These are phyloP conservation scores for Agrotis exclamationis DNA, from an alignment of 2,888 invertebrate species.

Conservation along the genomic window DNA sequence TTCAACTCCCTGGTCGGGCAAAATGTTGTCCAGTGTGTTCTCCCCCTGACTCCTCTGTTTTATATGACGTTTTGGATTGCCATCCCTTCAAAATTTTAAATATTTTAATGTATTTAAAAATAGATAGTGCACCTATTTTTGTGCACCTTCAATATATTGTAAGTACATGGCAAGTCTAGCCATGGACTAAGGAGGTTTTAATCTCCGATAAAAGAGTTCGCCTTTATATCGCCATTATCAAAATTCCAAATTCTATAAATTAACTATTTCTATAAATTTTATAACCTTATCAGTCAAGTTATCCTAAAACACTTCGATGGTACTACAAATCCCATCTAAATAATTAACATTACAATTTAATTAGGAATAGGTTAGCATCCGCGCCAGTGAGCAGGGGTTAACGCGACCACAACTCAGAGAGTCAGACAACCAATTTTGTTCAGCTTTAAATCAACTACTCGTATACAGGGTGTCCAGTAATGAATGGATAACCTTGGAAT, in stretches of 20 bases:
- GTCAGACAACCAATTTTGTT: slow-evolving; percentile 64
- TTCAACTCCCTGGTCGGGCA: background rate
- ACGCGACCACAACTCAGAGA: slow-evolving; percentile 48
- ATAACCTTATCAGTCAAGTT: background rate
- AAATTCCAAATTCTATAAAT: background rate
- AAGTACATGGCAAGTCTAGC: too few relatives aligned
- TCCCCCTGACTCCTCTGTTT: too few relatives aligned
- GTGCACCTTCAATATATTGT: too few relatives aligned
- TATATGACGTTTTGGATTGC: background rate
- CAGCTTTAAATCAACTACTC: slow-evolving; percentile 71
- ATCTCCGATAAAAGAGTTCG: too few relatives aligned
- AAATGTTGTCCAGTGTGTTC: too few relatives aligned
- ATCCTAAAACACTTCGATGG: background rate
- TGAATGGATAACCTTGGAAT: too few relatives aligned
- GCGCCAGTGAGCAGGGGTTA: slow-evolving; percentile 25
- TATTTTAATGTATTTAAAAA: too few relatives aligned
- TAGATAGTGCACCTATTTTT: too few relatives aligned
- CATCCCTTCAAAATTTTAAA: background rate
- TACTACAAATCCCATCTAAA: slow-evolving; percentile 11
- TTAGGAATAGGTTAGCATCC: slow-evolving; percentile 25
- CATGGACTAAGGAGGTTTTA: too few relatives aligned
- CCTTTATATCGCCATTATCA: background rate
- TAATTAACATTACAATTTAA: slow-evolving; percentile 37
- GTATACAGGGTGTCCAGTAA: too few relatives aligned
- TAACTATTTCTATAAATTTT: background rate